Evolutionary conservation across 2,797 vertebrate genomes (phyloP).

Genomic region (Hypotaenidia okinawae): DNA sequence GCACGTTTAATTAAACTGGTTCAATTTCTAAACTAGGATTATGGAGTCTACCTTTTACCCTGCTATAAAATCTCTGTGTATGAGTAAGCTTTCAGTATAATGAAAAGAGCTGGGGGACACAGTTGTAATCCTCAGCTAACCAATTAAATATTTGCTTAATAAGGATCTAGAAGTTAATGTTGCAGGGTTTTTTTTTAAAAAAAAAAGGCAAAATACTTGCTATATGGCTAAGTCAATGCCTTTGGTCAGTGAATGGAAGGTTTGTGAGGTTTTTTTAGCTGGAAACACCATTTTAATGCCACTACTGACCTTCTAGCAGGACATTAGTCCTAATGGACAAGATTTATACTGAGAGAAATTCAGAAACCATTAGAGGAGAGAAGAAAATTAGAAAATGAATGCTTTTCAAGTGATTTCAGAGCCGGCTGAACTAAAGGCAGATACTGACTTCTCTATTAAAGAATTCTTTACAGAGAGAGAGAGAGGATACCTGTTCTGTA

Average conservation of each 20-base stretch:
- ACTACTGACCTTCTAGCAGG: neutral
- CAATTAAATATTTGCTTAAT: slow-evolving; percentile 37
- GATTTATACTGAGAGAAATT: neutral
- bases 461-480: neutral
- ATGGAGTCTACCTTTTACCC: neutral
- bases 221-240: neutral
- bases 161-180: slow-evolving; percentile 19
- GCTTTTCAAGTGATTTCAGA: neutral
- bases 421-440: neutral
- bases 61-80: neutral
- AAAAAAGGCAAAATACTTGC: neutral
- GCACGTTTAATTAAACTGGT: slow-evolving; percentile 27
- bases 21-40: neutral
- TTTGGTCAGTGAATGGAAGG: neutral
- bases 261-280: neutral
- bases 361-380: neutral
- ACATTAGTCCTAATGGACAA: neutral
- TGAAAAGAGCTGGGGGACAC: neutral
- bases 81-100: slow-evolving; percentile 9
- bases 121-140: slow-evolving; percentile 2
- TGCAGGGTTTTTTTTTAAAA: neutral
- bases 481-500: neutral
- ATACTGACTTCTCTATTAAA: neutral
- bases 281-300: neutral
- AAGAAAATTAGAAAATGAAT: slow-evolving; percentile 4